phyloP scores from a whole-genome alignment of 2,797 vertebrate genomes.

The Acrossocheilus fasciatus region DNA sequence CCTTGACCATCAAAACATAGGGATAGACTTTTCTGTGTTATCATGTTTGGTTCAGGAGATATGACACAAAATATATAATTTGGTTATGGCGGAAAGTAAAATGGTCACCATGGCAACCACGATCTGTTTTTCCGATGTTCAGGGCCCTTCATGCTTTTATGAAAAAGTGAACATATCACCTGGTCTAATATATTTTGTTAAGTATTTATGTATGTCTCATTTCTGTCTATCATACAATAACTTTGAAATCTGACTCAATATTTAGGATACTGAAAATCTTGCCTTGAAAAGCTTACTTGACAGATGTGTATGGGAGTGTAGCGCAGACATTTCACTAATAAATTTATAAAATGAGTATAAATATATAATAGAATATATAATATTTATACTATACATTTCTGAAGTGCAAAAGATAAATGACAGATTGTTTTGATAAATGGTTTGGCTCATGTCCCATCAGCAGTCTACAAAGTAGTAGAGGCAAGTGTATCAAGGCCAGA shows the following conservation, averaged over 20 bases:
- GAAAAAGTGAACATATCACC: too few relatives aligned
- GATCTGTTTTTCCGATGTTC: too few relatives aligned
- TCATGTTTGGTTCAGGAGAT: too few relatives aligned
- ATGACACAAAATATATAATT: too few relatives aligned
- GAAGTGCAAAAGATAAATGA: neutral
- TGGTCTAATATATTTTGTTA: too few relatives aligned
- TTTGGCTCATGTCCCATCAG: neutral
- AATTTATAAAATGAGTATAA: neutral
- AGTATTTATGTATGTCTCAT: too few relatives aligned
- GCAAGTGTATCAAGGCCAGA: neutral
- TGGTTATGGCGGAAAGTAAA: too few relatives aligned
- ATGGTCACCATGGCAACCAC: too few relatives aligned
- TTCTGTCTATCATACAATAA: neutral
- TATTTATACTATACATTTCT: neutral
- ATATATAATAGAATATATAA: neutral
- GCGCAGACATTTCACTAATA: neutral
- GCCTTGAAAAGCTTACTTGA: neutral
- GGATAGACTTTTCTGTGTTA: too few relatives aligned
- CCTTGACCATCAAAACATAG: too few relatives aligned
- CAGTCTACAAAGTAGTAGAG: neutral
- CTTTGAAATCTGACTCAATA: neutral
- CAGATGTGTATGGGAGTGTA: neutral
- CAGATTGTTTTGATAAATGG: neutral
- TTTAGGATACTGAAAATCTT: neutral
- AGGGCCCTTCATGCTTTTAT: too few relatives aligned